Evolutionary conservation across 2,113 vertebrate genomes (phyloP).

Genomic region (Tragelaphus scriptus): DNA sequence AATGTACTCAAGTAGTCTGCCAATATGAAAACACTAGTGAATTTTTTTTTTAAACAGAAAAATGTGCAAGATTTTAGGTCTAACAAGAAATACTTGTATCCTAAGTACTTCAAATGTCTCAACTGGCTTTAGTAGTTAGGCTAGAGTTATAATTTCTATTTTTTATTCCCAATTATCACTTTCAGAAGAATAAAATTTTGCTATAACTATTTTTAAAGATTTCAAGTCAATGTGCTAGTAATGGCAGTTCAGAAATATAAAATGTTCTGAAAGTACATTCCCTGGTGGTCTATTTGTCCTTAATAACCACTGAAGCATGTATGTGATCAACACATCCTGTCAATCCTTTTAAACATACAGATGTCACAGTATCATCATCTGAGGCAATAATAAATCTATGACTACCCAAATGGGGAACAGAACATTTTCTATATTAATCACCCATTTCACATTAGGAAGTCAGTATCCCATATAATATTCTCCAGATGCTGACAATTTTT

Average conservation of each 20-base stretch:
- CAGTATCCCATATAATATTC: neutral
- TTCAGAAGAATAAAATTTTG: slow-evolving; percentile 7
- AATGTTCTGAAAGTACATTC: neutral
- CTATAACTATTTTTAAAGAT: neutral
- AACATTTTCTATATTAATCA: neutral
- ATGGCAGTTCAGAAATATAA: neutral
- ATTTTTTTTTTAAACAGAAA: neutral
- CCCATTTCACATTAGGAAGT: slow-evolving; percentile 5
- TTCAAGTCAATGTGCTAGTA: neutral
- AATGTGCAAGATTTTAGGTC: neutral
- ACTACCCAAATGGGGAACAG: neutral
- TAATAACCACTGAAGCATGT: neutral
- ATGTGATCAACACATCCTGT: neutral
- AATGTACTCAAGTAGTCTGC: neutral
- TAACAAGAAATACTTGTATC: neutral
- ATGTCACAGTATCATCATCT: neutral
- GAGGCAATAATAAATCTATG: neutral
- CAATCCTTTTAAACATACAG: neutral
- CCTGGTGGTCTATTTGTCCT: neutral
- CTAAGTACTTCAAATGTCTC: neutral
- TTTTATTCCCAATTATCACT: neutral
- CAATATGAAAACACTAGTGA: neutral
- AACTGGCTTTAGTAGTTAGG: neutral
- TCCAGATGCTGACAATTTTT: neutral
- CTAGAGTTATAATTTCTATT: neutral